phyloP scores from a whole-genome alignment of 2,888 invertebrate species.

The Piscicola geometra region DNA sequence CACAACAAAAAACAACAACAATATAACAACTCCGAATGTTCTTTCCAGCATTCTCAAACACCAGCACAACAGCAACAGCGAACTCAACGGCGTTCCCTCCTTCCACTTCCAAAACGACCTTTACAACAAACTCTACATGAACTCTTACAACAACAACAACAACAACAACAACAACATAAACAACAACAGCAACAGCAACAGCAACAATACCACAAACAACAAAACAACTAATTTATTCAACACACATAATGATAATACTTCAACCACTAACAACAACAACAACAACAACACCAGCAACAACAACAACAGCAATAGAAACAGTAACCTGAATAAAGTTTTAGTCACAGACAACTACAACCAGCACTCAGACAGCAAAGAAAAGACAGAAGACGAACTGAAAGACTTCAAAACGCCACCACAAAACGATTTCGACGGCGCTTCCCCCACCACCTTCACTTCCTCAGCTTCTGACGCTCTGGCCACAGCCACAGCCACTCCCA shows the following conservation, averaged over 20 bases:
- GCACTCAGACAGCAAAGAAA: background rate
- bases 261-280: no score
- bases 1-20: background rate
- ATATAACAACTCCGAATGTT: background rate
- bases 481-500: background rate
- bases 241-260: no score
- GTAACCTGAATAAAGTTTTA: no score
- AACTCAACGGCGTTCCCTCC: background rate
- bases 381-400: background rate
- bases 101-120: background rate
- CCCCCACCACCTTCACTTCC: background rate
- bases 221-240: background rate
- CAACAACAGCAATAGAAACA: no score
- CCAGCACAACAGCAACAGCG: background rate
- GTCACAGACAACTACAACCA: no score
- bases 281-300: no score
- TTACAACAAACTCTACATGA: slow-evolving; percentile 1
- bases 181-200: background rate
- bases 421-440: background rate
- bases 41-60: slow-evolving; percentile 1
- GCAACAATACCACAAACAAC: background rate
- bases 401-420: background rate
- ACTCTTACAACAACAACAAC: background rate
- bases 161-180: background rate
- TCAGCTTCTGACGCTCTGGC: no score